Evolutionary conservation across 2,888 invertebrate species (phyloP).

Genomic region (Frankliniella intonsa): DNA sequence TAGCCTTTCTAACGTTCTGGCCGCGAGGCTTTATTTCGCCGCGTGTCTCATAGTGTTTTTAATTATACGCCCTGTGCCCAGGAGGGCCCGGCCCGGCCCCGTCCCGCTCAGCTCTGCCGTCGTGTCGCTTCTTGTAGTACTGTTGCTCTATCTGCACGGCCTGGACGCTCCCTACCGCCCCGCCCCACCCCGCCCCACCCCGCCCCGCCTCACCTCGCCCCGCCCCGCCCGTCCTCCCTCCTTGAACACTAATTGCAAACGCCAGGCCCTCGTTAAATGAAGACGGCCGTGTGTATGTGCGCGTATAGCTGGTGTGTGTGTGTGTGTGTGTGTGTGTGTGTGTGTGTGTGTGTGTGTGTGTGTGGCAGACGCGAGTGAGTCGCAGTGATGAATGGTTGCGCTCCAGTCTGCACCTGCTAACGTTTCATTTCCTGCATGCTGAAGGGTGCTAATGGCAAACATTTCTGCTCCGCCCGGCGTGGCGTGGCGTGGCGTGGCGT

Average conservation of each 20-base stretch:
- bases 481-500: too few relatives aligned
- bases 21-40: too few relatives aligned
- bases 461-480: neutral
- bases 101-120: too few relatives aligned
- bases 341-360: neutral
- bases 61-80: too few relatives aligned
- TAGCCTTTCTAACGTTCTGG: too few relatives aligned
- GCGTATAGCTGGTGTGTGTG: neutral
- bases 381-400: constrained; percentile 11
- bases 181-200: neutral
- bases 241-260: neutral
- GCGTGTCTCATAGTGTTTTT: too few relatives aligned
- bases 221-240: neutral
- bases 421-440: constrained; percentile 6
- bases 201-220: neutral
- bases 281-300: too few relatives aligned
- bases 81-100: too few relatives aligned
- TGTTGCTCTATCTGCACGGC: too few relatives aligned
- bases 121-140: too few relatives aligned
- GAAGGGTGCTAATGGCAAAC: constrained; percentile 4
- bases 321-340: constrained; percentile 4
- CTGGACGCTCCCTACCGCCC: neutral
- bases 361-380: neutral
- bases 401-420: constrained; percentile 14
- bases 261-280: neutral